Conservation (phyloP, 2,113 vertebrate genomes). For the Sorex fumeus region DNA sequence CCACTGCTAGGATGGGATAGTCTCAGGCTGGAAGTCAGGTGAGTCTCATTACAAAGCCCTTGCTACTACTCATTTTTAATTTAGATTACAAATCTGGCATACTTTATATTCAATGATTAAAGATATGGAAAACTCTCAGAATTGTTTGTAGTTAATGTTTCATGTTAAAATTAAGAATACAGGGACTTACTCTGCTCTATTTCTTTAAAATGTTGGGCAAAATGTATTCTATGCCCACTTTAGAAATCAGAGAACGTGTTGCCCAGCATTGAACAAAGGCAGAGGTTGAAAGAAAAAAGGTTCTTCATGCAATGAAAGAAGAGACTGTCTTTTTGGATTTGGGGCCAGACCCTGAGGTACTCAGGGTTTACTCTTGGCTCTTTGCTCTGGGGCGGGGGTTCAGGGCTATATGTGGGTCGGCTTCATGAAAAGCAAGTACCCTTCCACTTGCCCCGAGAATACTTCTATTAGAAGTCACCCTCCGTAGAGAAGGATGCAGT, state of each 20-base stretch:
- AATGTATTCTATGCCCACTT: not conserved
- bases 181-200: not conserved
- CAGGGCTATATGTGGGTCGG: too few species aligned
- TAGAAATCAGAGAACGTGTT: constrained; percentile 1
- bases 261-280: not conserved
- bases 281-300: not conserved
- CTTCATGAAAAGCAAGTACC: too few species aligned
- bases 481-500: constrained; percentile 41
- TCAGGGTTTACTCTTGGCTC: too few species aligned
- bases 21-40: not conserved
- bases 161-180: not conserved
- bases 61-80: not conserved
- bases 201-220: constrained; percentile 33
- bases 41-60: not conserved
- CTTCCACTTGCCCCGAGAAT: too few species aligned
- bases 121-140: not conserved
- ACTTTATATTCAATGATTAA: constrained; percentile 1
- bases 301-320: constrained; percentile 36
- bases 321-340: constrained; percentile 43
- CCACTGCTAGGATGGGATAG: not conserved
- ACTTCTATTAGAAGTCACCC: not conserved
- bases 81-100: not conserved
- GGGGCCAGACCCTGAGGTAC: too few species aligned
- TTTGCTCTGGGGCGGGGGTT: too few species aligned
- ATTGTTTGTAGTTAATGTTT: not conserved